Conservation (phyloP, 1,140 invertebrate species). For the Andrena cerasifolii region DNA sequence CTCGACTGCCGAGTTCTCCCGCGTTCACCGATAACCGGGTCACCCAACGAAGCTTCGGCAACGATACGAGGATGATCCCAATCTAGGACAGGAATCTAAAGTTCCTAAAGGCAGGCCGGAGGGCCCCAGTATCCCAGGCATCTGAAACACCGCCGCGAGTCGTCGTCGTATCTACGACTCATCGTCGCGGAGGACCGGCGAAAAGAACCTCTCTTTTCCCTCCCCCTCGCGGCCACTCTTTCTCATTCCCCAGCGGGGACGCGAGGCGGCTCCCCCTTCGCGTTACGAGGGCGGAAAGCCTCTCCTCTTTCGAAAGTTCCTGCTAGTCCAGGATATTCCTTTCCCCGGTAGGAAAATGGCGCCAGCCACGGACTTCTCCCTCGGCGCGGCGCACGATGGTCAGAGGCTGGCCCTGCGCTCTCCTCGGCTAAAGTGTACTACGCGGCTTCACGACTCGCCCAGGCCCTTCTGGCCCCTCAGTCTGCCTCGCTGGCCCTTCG, state of each 20-base stretch:
- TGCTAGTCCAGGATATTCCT: neutral
- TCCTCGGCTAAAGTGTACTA: neutral
- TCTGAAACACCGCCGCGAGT: conserved; percentile 10
- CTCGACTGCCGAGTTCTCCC: no score
- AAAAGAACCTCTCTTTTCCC: neutral
- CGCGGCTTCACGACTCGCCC: conserved; percentile 38
- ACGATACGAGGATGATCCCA: no score
- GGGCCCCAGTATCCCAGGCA: neutral
- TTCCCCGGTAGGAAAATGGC: conserved; percentile 23
- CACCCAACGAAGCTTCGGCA: no score
- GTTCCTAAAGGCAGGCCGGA: no score
- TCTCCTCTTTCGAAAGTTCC: conserved; percentile 22
- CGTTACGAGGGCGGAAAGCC: conserved; percentile 19
- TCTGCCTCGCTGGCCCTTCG: conserved; percentile 48
- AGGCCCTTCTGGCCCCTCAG: conserved; percentile 49
- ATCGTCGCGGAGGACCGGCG: neutral
- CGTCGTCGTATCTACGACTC: neutral
- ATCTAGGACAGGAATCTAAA: no score
- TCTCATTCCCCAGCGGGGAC: neutral
- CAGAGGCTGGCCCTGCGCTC: conserved; percentile 33
- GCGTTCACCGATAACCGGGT: no score
- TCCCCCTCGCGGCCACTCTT: no score
- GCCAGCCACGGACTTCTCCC: conserved; percentile 16
- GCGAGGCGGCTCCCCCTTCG: neutral
- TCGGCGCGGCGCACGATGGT: conserved; percentile 31